phyloP scores from a whole-genome alignment of 2,888 invertebrate species.

The Clanis bilineata region DNA sequence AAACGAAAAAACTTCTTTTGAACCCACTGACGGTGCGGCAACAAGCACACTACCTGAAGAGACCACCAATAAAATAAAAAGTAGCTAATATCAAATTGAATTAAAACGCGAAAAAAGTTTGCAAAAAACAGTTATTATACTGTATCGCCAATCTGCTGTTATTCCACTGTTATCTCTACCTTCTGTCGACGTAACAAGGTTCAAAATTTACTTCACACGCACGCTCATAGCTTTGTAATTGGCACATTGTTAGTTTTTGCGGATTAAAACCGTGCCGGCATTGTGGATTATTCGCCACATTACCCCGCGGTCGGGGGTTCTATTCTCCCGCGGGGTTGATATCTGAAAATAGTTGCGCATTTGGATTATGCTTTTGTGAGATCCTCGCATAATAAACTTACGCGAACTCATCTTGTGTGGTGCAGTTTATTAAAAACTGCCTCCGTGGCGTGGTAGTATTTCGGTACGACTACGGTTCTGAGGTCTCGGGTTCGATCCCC shows the following conservation, averaged over 20 bases:
- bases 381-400: constrained; percentile 20
- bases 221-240: constrained; percentile 22
- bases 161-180: background rate
- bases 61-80: constrained; percentile 50
- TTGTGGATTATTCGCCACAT: constrained; percentile 75
- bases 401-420: background rate
- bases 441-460: too few species aligned
- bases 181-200: constrained; percentile 20
- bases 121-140: constrained; percentile 47
- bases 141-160: background rate
- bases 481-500: too few species aligned
- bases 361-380: constrained; percentile 45
- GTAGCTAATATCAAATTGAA: constrained; percentile 66
- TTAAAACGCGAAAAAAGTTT: constrained; percentile 62
- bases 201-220: constrained; percentile 17
- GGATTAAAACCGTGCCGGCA: constrained; percentile 62
- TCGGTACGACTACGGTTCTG: too few species aligned
- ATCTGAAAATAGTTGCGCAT: constrained; percentile 71
- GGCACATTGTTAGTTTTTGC: constrained; percentile 68
- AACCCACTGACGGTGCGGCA: background rate
- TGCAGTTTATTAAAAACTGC: background rate
- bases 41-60: constrained; percentile 32
- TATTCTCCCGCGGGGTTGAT: constrained; percentile 56
- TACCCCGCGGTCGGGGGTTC: constrained; percentile 60
- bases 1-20: constrained; percentile 22